Evolutionary conservation across 2,888 invertebrate genomes (phyloP).

Genomic region (Agrotis ipsilon): DNA sequence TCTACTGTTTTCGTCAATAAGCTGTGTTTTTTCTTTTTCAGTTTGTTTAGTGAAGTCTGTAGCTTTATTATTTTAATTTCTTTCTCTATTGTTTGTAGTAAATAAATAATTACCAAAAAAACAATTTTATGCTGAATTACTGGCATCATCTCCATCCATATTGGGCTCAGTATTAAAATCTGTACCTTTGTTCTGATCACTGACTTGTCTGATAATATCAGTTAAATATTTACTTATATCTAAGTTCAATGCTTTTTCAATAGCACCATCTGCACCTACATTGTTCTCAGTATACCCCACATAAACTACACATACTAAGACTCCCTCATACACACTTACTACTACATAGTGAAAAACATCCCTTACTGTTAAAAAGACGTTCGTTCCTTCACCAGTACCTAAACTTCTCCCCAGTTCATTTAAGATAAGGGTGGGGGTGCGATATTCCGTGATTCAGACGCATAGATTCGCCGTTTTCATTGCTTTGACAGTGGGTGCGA

Average conservation of each 20-base stretch:
- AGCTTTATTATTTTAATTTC: not conserved
- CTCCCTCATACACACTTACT: constrained; percentile 30
- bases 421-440: constrained; percentile 86
- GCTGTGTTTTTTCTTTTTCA: not conserved
- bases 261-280: not conserved
- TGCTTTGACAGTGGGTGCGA: constrained; percentile 85
- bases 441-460: constrained; percentile 86
- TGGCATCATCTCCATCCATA: too few relatives aligned
- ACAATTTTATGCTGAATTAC: too few relatives aligned
- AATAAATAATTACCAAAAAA: not conserved
- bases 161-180: not conserved
- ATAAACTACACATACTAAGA: constrained; percentile 34
- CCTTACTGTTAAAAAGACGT: constrained; percentile 68
- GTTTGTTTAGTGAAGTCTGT: not conserved
- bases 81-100: not conserved
- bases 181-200: not conserved
- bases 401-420: constrained; percentile 87
- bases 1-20: constrained; percentile 18
- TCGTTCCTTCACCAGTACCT: constrained; percentile 71
- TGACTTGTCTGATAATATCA: not conserved
- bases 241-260: not conserved
- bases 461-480: constrained; percentile 90
- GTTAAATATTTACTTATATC: not conserved
- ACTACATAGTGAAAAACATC: constrained; percentile 52
- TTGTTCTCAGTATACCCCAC: not conserved